Conservation (phyloP, 2,797 vertebrate genomes). For the Trichosurus vulpecula region DNA sequence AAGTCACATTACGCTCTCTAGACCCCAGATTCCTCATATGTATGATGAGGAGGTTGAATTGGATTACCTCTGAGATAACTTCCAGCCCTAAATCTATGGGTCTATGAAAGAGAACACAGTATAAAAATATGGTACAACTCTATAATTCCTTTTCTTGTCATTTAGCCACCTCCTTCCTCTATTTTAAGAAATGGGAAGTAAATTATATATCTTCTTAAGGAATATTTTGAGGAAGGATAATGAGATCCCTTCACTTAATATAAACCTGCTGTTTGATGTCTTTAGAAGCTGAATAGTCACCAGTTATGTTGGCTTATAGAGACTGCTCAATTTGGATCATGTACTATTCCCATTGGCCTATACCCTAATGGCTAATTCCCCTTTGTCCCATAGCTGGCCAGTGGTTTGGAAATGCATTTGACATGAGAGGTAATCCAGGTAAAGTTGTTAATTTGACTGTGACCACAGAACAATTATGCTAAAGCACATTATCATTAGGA, state of each 20-base stretch:
- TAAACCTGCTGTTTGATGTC: not conserved
- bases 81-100: not conserved
- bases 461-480: conserved; percentile 54
- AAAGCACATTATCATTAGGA: conserved; percentile 57
- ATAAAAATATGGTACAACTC: not conserved
- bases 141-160: not conserved
- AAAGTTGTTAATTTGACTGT: conserved; percentile 55
- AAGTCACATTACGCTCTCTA: not conserved
- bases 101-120: not conserved
- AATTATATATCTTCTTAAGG: not conserved
- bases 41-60: not conserved
- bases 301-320: not conserved
- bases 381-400: conserved; percentile 18
- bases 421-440: conserved; percentile 45
- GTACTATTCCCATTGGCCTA: not conserved
- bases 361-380: not conserved
- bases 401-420: conserved; percentile 55
- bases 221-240: not conserved
- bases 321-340: not conserved
- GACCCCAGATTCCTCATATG: not conserved
- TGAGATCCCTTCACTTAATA: not conserved
- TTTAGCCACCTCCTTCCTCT: not conserved
- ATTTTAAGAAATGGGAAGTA: conserved; percentile 28
- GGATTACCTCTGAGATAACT: not conserved
- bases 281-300: not conserved